Percentiles rank a stretch among this genome's conserved stretches.
Evolutionary conservation across 2,888 invertebrate species (phyloP).

Genomic region (Camponotus fellah): DNA sequence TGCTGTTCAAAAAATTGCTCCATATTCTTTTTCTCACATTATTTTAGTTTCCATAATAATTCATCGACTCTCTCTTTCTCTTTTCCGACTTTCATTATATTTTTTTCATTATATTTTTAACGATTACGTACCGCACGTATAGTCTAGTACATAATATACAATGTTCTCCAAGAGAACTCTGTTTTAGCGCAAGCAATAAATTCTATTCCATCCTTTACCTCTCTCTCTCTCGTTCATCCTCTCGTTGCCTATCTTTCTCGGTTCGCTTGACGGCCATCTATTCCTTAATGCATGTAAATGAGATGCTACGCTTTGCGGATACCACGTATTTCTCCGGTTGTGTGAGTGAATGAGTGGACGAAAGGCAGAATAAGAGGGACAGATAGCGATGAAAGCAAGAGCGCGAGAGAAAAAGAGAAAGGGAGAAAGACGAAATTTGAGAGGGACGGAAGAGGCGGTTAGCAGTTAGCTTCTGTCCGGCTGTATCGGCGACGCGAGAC

Average conservation of each 20-base stretch:
- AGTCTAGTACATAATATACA: background rate
- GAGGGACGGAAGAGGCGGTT: conserved; percentile 60
- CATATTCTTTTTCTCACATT: background rate
- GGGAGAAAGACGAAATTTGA: conserved; percentile 55
- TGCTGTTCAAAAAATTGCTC: background rate
- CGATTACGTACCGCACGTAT: conserved; percentile 14
- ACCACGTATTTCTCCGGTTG: conserved; percentile 56
- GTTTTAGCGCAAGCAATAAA: conserved; percentile 18
- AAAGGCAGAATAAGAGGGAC: conserved; percentile 21
- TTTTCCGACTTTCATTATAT: background rate
- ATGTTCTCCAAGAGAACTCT: conserved; percentile 8
- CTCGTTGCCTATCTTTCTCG: conserved; percentile 11
- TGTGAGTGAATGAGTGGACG: conserved; percentile 55
- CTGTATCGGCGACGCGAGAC: conserved; percentile 29
- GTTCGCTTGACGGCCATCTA: conserved; percentile 68
- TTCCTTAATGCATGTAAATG: conserved; percentile 78
- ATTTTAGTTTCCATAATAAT: background rate
- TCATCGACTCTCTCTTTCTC: background rate
- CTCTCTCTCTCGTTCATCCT: conserved; percentile 1
- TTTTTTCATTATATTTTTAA: background rate
- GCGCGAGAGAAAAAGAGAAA: background rate
- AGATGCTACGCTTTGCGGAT: conserved; percentile 73
- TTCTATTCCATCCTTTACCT: conserved; percentile 24
- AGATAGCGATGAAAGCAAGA: background rate
- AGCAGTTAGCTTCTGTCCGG: conserved; percentile 61